Evolutionary conservation across 2,797 vertebrate genomes (phyloP).

Genomic region (Buceros bicornis): DNA sequence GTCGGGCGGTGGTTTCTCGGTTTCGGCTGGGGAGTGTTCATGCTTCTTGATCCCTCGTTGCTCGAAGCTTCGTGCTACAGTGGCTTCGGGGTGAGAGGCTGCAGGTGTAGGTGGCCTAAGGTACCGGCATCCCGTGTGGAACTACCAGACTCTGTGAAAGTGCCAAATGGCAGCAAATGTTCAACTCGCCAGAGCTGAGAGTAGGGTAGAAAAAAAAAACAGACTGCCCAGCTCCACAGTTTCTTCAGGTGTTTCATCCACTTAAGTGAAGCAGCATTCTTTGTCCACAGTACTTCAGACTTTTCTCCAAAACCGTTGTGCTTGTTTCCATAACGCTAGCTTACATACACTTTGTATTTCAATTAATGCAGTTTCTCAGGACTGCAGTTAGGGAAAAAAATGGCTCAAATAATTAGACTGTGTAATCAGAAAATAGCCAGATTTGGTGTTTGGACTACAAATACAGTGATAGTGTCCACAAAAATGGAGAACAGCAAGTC

Average conservation of each 20-base stretch:
- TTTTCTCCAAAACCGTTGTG: fast-evolving
- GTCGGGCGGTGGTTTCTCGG: fast-evolving
- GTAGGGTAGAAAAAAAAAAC: fast-evolving
- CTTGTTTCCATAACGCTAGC: background rate
- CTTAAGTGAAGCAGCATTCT: background rate
- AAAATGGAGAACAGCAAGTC: background rate
- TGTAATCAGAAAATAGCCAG: background rate
- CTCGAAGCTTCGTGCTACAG: fast-evolving
- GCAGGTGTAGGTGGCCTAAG: fast-evolving
- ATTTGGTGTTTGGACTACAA: background rate
- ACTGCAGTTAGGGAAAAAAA: background rate
- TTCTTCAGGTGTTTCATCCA: fast-evolving
- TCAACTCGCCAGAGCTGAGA: fast-evolving
- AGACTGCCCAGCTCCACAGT: fast-evolving
- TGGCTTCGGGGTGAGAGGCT: fast-evolving
- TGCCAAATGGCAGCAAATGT: fast-evolving
- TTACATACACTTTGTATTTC: background rate
- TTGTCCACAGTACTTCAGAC: background rate
- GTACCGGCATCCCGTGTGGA: fast-evolving
- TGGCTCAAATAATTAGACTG: background rate
- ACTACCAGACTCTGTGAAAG: fast-evolving
- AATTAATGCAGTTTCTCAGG: background rate
- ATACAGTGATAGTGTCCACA: background rate
- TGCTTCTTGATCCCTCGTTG: background rate
- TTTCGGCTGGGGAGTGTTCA: background rate